phyloP scores from a whole-genome alignment of 2,888 invertebrate genomes.

The Isoperla grammatica region DNA sequence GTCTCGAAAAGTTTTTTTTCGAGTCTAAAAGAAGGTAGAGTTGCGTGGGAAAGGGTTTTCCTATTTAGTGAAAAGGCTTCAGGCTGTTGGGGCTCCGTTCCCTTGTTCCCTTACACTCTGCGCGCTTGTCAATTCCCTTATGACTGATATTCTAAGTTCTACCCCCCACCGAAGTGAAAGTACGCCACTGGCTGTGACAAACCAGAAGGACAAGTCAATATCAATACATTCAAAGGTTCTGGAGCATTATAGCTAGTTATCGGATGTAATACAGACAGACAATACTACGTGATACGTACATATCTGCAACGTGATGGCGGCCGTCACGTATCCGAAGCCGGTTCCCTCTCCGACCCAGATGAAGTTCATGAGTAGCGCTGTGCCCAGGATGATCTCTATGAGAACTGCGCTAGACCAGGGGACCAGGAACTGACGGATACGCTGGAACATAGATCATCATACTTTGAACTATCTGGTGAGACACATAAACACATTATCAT shows the following conservation, averaged over 20 bases:
- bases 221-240: too few relatives aligned
- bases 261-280: not conserved
- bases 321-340: slow-evolving; percentile 15
- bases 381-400: slow-evolving; percentile 40
- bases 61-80: too few relatives aligned
- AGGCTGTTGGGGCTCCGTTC: too few relatives aligned
- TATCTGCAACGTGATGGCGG: slow-evolving; percentile 25
- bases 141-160: too few relatives aligned
- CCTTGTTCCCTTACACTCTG: too few relatives aligned
- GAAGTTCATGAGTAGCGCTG: slow-evolving; percentile 33
- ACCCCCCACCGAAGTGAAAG: too few relatives aligned
- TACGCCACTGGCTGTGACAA: too few relatives aligned
- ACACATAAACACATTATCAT: not conserved
- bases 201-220: too few relatives aligned
- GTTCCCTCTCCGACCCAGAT: slow-evolving; percentile 31
- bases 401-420: slow-evolving; percentile 45
- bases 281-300: slow-evolving; percentile 29
- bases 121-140: too few relatives aligned
- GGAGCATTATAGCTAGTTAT: not conserved
- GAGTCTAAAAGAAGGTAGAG: too few relatives aligned
- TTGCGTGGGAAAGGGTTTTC: too few relatives aligned
- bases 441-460: slow-evolving; percentile 35
- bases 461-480: not conserved
- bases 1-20: too few relatives aligned
- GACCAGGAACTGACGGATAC: slow-evolving; percentile 42